Percentiles rank a stretch among this genome's conserved stretches.
phyloP scores from a whole-genome alignment of 1,140 invertebrate genomes.

The Drosophila funebris region DNA sequence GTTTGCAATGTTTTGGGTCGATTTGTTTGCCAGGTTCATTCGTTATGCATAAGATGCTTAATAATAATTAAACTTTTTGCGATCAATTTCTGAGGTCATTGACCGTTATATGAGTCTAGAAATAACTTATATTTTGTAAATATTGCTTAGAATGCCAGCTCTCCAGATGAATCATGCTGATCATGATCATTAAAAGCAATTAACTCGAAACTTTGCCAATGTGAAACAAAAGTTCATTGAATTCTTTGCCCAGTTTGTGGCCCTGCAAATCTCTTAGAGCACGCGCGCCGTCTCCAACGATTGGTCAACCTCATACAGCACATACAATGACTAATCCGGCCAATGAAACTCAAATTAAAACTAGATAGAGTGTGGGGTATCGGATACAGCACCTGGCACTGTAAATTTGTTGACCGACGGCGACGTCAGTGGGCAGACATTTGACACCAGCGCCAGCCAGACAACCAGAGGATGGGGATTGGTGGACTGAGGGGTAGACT shows the following conservation, averaged over 20 bases:
- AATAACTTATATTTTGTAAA: too few species aligned
- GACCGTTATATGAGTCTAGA: not conserved
- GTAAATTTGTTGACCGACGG: slow-evolving; percentile 10
- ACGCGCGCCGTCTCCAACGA: slow-evolving; percentile 43
- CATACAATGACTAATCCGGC: slow-evolving; percentile 58
- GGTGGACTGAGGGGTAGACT: slow-evolving; percentile 11
- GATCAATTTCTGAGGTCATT: not conserved
- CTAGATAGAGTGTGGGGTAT: slow-evolving; percentile 8
- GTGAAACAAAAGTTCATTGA: slow-evolving; percentile 59
- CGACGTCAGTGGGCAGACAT: slow-evolving; percentile 52
- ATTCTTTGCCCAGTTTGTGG: slow-evolving; percentile 3
- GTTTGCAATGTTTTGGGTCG: not conserved
- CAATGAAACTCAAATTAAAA: slow-evolving; percentile 69
- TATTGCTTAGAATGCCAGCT: not conserved
- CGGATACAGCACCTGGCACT: slow-evolving; percentile 36
- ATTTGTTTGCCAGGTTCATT: slow-evolving; percentile 55
- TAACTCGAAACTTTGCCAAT: slow-evolving; percentile 43
- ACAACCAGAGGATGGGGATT: not conserved
- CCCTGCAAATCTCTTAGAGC: slow-evolving; percentile 30
- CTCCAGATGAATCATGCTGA: not conserved
- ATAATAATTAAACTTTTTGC: not conserved
- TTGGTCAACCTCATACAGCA: slow-evolving; percentile 64
- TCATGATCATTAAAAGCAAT: slow-evolving; percentile 48
- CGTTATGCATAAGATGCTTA: slow-evolving; percentile 32
- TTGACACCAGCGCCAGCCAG: slow-evolving; percentile 52